Evolutionary conservation across 1,140 invertebrate species (phyloP).

Genomic region (Drosophila nigromelanica): DNA sequence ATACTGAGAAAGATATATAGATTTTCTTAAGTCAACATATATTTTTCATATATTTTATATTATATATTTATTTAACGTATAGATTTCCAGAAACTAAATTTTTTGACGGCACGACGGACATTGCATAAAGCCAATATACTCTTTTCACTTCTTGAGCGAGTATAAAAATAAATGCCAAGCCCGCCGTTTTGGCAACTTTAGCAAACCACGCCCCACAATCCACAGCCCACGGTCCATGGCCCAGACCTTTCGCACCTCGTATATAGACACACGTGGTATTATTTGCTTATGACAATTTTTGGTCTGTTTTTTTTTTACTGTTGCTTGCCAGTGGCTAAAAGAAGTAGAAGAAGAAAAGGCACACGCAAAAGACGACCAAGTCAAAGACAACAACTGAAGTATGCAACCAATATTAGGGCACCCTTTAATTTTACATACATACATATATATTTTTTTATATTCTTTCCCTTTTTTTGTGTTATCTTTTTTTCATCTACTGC

Average conservation of each 20-base stretch:
- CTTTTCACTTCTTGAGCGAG: too few relatives aligned
- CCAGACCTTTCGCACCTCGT: not conserved
- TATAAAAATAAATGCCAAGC: conserved; percentile 19
- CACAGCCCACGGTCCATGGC: not conserved
- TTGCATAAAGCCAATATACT: too few relatives aligned
- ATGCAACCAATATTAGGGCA: conserved; percentile 24
- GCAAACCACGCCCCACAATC: not conserved
- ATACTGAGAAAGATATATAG: too few relatives aligned
- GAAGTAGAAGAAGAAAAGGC: not conserved
- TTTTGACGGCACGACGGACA: too few relatives aligned
- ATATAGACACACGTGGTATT: conserved; percentile 35
- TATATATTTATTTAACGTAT: too few relatives aligned
- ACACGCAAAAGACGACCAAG: not conserved
- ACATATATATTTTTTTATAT: not conserved
- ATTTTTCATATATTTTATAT: too few relatives aligned
- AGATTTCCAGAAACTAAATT: too few relatives aligned
- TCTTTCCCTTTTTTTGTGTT: not conserved
- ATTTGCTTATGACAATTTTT: conserved; percentile 42
- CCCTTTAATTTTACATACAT: conserved; percentile 11
- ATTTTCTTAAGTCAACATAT: too few relatives aligned
- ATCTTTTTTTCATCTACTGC: conserved; percentile 13
- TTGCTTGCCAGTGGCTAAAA: conserved; percentile 28
- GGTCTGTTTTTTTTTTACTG: conserved; percentile 24
- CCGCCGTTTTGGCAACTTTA: conserved; percentile 30
- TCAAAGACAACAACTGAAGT: not conserved